Base-by-base conservation (phyloP, 92 coral and sea anemone genomes). In the Muricea muricata region DNA sequence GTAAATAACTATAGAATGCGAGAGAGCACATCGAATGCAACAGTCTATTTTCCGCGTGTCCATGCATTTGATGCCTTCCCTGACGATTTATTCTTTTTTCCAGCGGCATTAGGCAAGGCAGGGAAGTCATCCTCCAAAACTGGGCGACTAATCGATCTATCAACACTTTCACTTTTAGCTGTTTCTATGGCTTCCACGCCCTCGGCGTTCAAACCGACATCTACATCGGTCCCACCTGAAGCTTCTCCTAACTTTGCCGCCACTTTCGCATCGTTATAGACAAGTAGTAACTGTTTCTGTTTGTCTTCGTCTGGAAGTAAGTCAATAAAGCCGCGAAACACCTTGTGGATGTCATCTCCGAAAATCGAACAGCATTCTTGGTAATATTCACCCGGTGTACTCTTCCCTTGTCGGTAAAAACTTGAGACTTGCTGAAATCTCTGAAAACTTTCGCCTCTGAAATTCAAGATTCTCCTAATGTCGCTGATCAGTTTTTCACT, bases 361-460 rank as follows among this genome's bases (percentile, higher is more conserved):
- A 96, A 89, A 28, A 96, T 84, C 20, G 63, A 72, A 21, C 85
- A 92, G 75, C 99, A 96, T n/a, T 89, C 84, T 1, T 66, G 50
- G 65, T 93, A 96, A 63, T 96, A 96, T 2, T 83, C 91, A 45
- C 85, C 47, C 3, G 95, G 97, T n/a, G 98, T 70, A 52, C 89
- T 92, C 37, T 34, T 52, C 17, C 97, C 97, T 47, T 90, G 89
- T 24, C 98, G 92, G 52, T 94, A 96, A 28, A 74, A 87, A 12
- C 98, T 96, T 7, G 99, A 96, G 56, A 96, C 46, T n/a, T 91
- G 81, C 70, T 87, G 91, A 68, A 96, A 96, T 60, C 87, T 90
- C 0, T 78, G 86, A 92, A 96, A 96, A 82, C 91, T 93, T 40
- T 84, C 87, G 56, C 75, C 85, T 57, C 93, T 89, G 21, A 90